Percentiles rank a stretch among this genome's conserved stretches.
Conservation (phyloP, 2,113 vertebrate species). For the Theristicus caerulescens region DNA sequence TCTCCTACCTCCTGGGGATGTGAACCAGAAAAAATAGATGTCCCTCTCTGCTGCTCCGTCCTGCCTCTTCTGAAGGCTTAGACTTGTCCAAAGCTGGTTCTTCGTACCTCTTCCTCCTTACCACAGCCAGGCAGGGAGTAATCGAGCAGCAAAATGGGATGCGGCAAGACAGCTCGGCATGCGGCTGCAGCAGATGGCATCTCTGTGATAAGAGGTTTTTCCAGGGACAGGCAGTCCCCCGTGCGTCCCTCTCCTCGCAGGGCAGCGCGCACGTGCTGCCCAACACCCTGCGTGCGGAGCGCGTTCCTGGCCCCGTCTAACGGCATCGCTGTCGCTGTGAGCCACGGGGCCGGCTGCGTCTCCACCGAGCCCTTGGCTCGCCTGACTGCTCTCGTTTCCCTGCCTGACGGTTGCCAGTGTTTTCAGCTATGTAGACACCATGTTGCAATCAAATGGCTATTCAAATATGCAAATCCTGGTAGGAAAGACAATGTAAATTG, state of each 20-base stretch:
- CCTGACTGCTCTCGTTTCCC: background rate
- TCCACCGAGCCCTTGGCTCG: background rate
- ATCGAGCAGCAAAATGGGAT: background rate
- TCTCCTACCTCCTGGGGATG: background rate
- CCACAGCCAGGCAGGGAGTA: background rate
- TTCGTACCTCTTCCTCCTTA: background rate
- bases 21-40: background rate
- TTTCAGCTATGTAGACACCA: background rate
- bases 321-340: background rate
- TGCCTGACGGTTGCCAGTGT: background rate
- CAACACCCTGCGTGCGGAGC: background rate
- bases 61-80: background rate
- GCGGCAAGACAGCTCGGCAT: background rate
- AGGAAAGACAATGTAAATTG: constrained; percentile 23
- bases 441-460: background rate
- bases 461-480: constrained; percentile 45
- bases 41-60: background rate
- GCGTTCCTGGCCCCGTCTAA: background rate
- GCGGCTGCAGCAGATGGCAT: background rate
- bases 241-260: background rate
- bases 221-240: background rate
- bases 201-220: background rate
- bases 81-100: background rate
- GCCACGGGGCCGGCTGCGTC: background rate
- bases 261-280: background rate